A percentile compares a stretch with the other conserved stretches of the same genome.
Conservation (phyloP, 2,113 vertebrate genomes). For the Brienomyrus brachyistius region DNA sequence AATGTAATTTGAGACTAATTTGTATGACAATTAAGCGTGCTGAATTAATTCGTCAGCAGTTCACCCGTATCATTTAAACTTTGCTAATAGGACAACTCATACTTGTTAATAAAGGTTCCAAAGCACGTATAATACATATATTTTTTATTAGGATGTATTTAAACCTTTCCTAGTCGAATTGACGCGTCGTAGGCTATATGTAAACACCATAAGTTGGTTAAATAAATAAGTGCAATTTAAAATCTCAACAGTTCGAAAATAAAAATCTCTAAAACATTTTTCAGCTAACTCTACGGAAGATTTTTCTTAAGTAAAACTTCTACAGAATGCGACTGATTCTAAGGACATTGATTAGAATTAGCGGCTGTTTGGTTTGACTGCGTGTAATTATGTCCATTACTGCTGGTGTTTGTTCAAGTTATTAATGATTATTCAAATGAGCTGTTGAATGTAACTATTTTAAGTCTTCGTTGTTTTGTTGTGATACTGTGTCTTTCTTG, state of each 20-base stretch:
- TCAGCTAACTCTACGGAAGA: neutral
- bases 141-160: neutral
- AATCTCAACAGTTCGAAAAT: neutral
- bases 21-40: neutral
- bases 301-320: neutral
- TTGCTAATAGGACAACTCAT: neutral
- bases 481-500: neutral
- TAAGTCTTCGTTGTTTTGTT: neutral
- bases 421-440: neutral
- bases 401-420: neutral
- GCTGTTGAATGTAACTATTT: neutral
- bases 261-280: neutral
- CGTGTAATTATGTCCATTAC: neutral
- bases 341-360: neutral
- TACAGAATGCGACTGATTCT: neutral
- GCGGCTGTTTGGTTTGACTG: neutral
- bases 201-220: neutral
- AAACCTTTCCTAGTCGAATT: neutral
- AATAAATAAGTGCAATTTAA: neutral
- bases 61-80: neutral
- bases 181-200: neutral
- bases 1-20: neutral
- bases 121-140: neutral
- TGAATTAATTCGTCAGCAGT: neutral
- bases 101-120: neutral